These are phyloP conservation scores for Serrognathus titanus DNA, from an alignment of 2,888 invertebrate genomes.

Conservation along the genomic window DNA sequence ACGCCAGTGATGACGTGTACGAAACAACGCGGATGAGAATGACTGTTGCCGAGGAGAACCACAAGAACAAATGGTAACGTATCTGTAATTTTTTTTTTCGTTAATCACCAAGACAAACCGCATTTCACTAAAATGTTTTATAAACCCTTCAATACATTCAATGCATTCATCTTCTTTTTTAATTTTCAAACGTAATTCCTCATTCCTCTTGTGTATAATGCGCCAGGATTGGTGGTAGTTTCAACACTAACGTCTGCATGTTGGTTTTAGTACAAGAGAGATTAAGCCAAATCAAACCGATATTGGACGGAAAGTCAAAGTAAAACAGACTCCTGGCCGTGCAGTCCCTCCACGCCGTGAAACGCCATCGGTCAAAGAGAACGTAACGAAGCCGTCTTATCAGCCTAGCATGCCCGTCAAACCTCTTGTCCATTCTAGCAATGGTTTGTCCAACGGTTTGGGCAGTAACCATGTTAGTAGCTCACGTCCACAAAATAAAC, in stretches of 20 bases:
- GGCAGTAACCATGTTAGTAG: conserved; percentile 48
- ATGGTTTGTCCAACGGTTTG: conserved; percentile 40
- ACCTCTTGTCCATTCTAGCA: conserved; percentile 27
- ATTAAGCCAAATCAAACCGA: conserved; percentile 89
- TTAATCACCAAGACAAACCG: too few relatives aligned
- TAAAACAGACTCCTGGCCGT: conserved; percentile 53
- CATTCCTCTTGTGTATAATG: too few relatives aligned
- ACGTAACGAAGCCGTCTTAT: conserved; percentile 42
- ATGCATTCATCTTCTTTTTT: too few relatives aligned
- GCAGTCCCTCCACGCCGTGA: conserved; percentile 33
- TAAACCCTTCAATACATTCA: neutral
- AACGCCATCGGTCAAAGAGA: conserved; percentile 42
- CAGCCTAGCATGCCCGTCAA: conserved; percentile 40
- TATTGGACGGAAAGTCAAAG: conserved; percentile 83
- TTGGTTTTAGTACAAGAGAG: conserved; percentile 75
- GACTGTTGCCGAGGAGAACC: conserved; percentile 87
- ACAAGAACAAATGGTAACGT: conserved; percentile 84
- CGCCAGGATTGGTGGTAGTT: too few relatives aligned
- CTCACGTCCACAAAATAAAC: conserved; percentile 49
- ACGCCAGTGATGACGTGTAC: conserved; percentile 94
- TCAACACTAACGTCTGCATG: too few relatives aligned
- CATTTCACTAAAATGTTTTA: too few relatives aligned
- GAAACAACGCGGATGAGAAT: conserved; percentile 88
- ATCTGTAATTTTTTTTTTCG: neutral
- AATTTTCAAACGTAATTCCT: too few relatives aligned